Base-by-base conservation (phyloP, 2,797 vertebrate species). In the Enteromius anoplus region DNA sequence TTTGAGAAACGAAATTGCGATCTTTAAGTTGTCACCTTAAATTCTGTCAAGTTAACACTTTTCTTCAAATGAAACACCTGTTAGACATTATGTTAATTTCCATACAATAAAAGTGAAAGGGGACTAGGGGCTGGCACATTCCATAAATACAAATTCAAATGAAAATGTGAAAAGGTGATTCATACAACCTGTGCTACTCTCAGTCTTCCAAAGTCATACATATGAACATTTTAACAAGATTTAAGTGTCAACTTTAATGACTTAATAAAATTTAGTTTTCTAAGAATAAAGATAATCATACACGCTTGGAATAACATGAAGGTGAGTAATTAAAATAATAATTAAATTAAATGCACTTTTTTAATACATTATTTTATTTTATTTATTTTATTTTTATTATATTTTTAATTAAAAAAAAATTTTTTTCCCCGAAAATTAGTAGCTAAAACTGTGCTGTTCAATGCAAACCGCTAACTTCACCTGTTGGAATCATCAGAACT, bases 1-100 rank as follows among this genome's bases (percentile, higher is more conserved):
- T 45, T 47, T 26, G 40, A 70, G 68, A 23, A 45, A 70, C 5
- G 4, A 47, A 11, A 53, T 55, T 7, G n/a, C 11, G 4, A 68
- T 80, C 15, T 69, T 70, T 42, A 37, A 79, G 53, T 37, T 75
- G 14, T 71, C 26, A 51, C 37, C 21, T 42, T 68, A 42, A n/a
- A 49, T 49, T 32, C 29, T 65, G 29, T 34, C 15, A 32, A 65
- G 32, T 65, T 19, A 19, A 49, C 51, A 4, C 51, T 71, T 72
- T 73, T 53, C 17, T 72, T 72, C 0, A 17, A 32, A 32, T 8
- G 29, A n/a, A 68, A n/a, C 4, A 40, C 34, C 9, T 11, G 65
- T 40, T 68, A 21, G 34, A 29, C 60, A 49, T 73, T 17, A 9
- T 32, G 29, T 53, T n/a, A 3, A 53, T 73, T 53, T 73, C 4